Evolutionary conservation across 1,140 invertebrate species (phyloP).

Genomic region (Eueides isabella): DNA sequence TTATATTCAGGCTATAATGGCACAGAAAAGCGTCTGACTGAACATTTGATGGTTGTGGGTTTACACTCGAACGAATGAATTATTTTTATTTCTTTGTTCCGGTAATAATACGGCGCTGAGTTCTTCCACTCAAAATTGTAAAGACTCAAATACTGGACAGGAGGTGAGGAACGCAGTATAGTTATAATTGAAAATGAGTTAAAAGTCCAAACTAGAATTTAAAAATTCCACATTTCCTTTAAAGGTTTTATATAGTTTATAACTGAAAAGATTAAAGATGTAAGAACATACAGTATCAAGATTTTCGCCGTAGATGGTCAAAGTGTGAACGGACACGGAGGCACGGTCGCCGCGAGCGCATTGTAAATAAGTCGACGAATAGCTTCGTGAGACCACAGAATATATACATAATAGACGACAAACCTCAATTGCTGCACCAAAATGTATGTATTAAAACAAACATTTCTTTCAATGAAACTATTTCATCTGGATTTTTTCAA

Average conservation of each 20-base stretch:
- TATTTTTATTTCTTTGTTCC: background rate
- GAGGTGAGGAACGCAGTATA: background rate
- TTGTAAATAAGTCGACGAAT: conserved; percentile 37
- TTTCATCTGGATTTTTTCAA: too few relatives aligned
- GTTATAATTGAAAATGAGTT: too few relatives aligned
- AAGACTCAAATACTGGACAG: too few relatives aligned
- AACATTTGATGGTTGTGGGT: background rate
- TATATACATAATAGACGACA: background rate
- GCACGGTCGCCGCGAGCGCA: conserved; percentile 38
- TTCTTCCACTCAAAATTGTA: background rate
- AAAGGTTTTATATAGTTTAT: conserved; percentile 3
- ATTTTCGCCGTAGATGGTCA: conserved; percentile 37
- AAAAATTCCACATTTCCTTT: background rate
- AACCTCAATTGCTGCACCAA: too few relatives aligned
- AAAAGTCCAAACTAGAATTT: background rate
- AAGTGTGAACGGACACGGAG: conserved; percentile 33
- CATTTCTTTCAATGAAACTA: too few relatives aligned
- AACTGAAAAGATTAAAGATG: conserved; percentile 17
- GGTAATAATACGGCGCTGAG: background rate
- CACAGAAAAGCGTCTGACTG: too few relatives aligned
- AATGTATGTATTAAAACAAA: too few relatives aligned
- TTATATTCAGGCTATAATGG: too few relatives aligned
- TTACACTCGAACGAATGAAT: background rate
- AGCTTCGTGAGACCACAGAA: conserved; percentile 24
- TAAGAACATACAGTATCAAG: conserved; percentile 35